Percentiles rank a stretch among this genome's conserved stretches.
Evolutionary conservation across 2,113 vertebrate species (phyloP).

Genomic region (Lathamus discolor): DNA sequence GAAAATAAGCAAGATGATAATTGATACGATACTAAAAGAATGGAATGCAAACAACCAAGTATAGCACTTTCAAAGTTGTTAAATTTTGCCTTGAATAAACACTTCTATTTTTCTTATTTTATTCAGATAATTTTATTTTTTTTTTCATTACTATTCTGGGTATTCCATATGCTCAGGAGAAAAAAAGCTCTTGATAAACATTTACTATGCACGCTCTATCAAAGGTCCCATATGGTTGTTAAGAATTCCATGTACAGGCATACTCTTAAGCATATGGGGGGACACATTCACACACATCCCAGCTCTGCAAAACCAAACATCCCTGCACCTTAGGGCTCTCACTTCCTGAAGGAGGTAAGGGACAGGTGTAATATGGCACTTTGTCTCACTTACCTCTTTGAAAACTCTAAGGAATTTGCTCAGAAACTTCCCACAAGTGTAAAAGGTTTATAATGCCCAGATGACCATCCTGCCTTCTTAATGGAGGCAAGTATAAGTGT

Average conservation of each 20-base stretch:
- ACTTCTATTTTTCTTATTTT: not conserved
- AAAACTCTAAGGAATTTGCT: not conserved
- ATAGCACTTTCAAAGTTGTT: not conserved
- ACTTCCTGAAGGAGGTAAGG: fast-evolving
- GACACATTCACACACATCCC: not conserved
- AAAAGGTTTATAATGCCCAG: not conserved
- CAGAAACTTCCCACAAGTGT: not conserved
- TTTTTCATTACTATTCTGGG: not conserved
- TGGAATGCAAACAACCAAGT: not conserved
- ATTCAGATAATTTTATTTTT: not conserved
- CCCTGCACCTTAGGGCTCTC: not conserved
- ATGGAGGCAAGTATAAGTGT: not conserved
- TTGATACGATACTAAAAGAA: not conserved
- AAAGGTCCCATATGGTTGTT: not conserved
- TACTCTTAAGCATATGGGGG: not conserved
- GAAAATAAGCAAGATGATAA: not conserved
- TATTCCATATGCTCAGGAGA: not conserved
- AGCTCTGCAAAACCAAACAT: not conserved
- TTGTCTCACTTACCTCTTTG: fast-evolving
- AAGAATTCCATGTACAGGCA: not conserved
- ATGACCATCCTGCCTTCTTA: not conserved
- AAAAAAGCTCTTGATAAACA: not conserved
- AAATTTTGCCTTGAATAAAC: not conserved
- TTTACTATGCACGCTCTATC: not conserved
- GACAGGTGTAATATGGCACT: not conserved